Percentiles rank a stretch among this genome's conserved stretches.
Evolutionary conservation across 1,140 invertebrate genomes (phyloP).

Genomic region (Chelonus insularis): DNA sequence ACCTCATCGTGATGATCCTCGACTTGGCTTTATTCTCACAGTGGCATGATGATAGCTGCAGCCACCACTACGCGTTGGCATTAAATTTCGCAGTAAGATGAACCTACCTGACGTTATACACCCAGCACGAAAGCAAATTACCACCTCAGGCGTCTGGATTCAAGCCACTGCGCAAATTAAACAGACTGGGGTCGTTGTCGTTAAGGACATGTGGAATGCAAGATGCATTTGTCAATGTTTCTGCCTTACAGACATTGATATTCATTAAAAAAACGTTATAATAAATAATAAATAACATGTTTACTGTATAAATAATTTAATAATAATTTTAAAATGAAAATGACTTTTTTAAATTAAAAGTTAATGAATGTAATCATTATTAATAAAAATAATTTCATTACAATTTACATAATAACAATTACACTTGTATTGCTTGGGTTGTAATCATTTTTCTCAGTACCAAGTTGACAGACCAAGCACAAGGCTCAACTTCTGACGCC

Average conservation of each 20-base stretch:
- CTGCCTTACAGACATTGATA: neutral
- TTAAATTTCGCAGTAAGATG: constrained; percentile 36
- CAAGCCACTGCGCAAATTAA: constrained; percentile 38
- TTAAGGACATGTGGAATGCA: neutral
- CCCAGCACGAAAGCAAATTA: constrained; percentile 33
- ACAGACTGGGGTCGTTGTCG: constrained; percentile 25
- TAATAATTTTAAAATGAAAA: too few species aligned
- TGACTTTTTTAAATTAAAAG: too few species aligned
- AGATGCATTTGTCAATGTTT: neutral
- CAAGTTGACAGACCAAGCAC: neutral
- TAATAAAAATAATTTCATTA: too few species aligned
- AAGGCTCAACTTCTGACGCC: neutral
- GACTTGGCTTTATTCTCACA: constrained; percentile 34
- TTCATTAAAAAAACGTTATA: neutral
- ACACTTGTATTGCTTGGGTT: too few species aligned
- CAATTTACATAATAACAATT: too few species aligned
- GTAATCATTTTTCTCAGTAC: neutral
- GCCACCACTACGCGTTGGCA: constrained; percentile 30
- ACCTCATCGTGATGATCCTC: constrained; percentile 37
- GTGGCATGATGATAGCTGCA: constrained; percentile 37
- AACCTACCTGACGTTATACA: constrained; percentile 21
- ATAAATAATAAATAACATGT: neutral
- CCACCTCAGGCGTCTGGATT: constrained; percentile 33
- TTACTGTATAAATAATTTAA: too few species aligned
- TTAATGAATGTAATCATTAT: too few species aligned